Evolutionary conservation across 2,113 vertebrate genomes (phyloP).

Genomic region (Oreochromis tanganicae): DNA sequence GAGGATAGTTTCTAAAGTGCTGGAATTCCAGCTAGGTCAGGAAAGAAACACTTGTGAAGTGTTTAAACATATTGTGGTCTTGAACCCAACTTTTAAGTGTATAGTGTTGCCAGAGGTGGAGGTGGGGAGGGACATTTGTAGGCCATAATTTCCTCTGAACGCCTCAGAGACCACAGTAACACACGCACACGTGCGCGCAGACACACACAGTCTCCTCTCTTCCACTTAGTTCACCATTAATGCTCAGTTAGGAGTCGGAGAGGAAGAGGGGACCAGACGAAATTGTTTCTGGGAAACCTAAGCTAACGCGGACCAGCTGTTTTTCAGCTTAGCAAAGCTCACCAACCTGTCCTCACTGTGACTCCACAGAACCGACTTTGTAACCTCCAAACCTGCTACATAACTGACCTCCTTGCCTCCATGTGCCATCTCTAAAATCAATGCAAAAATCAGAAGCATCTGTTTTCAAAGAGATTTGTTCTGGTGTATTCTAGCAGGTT

Average conservation of each 20-base stretch:
- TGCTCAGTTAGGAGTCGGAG: conserved; percentile 18
- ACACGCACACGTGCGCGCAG: background rate
- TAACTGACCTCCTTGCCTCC: background rate
- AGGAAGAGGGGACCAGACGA: conserved; percentile 45
- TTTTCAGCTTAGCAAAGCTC: conserved; percentile 45
- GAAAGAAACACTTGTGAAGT: conserved; percentile 36
- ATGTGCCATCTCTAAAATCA: background rate
- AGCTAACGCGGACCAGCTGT: conserved; percentile 63
- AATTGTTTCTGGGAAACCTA: conserved; percentile 63
- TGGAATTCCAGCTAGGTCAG: conserved; percentile 34
- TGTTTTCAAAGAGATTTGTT: background rate
- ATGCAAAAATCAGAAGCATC: background rate
- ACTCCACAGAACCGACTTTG: conserved; percentile 28
- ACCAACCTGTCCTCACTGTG: conserved; percentile 43
- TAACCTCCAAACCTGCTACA: conserved; percentile 13
- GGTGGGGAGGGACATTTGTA: conserved; percentile 46
- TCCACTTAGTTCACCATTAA: conserved; percentile 26
- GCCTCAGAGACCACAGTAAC: conserved; percentile 18
- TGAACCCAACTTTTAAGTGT: conserved; percentile 25
- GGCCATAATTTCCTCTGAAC: conserved; percentile 53
- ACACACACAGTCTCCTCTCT: background rate
- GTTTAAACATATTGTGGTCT: conserved; percentile 32
- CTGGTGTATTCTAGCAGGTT: background rate
- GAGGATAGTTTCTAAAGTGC: conserved; percentile 16
- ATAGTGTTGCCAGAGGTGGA: conserved; percentile 44